Conservation (phyloP, 2,113 vertebrate genomes). For the Merops nubicus region DNA sequence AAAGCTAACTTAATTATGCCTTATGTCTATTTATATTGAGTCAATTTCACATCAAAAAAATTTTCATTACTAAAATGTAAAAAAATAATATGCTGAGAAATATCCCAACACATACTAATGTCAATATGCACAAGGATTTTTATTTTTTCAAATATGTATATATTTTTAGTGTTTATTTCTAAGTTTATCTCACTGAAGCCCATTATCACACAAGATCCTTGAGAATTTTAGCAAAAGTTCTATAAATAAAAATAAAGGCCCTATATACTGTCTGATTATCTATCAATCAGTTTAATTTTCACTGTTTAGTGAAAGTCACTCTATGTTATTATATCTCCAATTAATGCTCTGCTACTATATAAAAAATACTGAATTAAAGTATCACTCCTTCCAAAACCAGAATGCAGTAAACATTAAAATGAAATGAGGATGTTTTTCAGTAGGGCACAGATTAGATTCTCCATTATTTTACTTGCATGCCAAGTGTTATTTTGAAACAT, state of each 20-base stretch:
- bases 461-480: background rate
- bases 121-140: background rate
- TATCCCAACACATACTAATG: background rate
- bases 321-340: background rate
- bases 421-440: background rate
- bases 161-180: background rate
- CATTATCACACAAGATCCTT: background rate
- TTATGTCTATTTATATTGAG: background rate
- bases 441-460: rapidly evolving
- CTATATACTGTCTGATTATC: background rate
- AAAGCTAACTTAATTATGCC: background rate
- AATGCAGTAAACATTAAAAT: background rate
- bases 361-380: background rate
- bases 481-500: background rate
- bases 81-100: background rate
- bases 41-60: background rate
- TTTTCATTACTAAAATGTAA: background rate
- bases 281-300: background rate
- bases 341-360: background rate
- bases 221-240: background rate
- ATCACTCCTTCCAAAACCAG: background rate
- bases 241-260: background rate
- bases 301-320: background rate
- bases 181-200: background rate
- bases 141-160: background rate